Conservation (phyloP, 2,888 invertebrate genomes). For the Eilema griseolum region DNA sequence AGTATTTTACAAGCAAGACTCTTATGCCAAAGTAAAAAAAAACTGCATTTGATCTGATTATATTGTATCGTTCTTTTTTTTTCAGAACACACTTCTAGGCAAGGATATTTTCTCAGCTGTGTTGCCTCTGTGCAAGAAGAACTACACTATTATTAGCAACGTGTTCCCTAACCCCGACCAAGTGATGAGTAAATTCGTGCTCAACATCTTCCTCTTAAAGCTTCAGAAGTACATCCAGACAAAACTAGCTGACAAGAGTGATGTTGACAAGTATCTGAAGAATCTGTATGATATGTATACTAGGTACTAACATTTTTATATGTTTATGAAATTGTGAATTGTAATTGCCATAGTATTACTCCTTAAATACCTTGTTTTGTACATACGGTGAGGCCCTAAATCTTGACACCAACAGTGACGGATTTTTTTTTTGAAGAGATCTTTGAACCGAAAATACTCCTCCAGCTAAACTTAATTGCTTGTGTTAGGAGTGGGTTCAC, state of each 20-base stretch:
- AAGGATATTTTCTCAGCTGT: conserved; percentile 97
- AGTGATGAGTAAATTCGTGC: conserved; percentile 99
- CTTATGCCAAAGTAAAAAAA: too few relatives aligned
- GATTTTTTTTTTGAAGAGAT: too few relatives aligned
- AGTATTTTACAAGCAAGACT: too few relatives aligned
- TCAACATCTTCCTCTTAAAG: conserved; percentile 97
- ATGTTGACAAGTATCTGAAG: conserved; percentile 95
- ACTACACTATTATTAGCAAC: conserved; percentile 93
- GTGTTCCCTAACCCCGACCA: conserved; percentile 98
- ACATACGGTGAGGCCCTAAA: too few relatives aligned
- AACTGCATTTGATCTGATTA: not conserved
- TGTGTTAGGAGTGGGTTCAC: too few relatives aligned
- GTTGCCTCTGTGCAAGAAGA: conserved; percentile 95
- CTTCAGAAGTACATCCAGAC: conserved; percentile 94
- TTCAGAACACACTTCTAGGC: conserved; percentile 93
- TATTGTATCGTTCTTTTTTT: conserved; percentile 37
- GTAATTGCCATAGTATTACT: too few relatives aligned
- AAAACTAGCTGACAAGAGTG: conserved; percentile 92
- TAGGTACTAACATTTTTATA: conserved; percentile 84
- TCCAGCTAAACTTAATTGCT: too few relatives aligned
- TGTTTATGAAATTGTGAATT: too few relatives aligned
- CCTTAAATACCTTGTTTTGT: too few relatives aligned
- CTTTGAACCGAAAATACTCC: too few relatives aligned
- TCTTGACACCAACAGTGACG: too few relatives aligned
- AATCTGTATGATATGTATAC: conserved; percentile 96